Evolutionary conservation across 2,113 vertebrate genomes (phyloP).

Genomic region (Brachirus orientalis): DNA sequence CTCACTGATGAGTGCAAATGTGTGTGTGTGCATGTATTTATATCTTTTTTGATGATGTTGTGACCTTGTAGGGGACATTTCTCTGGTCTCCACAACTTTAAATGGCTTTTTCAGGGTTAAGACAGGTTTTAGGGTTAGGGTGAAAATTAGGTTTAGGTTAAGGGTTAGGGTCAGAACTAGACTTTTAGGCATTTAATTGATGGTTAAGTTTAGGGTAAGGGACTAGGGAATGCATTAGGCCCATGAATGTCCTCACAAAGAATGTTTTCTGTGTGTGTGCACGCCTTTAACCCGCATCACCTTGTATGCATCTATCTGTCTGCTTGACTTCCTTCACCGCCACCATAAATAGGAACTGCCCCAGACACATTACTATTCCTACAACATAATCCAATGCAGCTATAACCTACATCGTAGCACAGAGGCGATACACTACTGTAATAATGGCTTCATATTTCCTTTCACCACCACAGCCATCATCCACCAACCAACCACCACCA

Average conservation of each 20-base stretch:
- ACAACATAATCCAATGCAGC: constrained; percentile 71
- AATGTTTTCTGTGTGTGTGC: not conserved
- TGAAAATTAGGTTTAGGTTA: too few relatives aligned
- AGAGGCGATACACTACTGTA: constrained; percentile 38
- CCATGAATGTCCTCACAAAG: not conserved
- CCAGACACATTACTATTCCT: constrained; percentile 75
- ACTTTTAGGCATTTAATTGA: too few relatives aligned
- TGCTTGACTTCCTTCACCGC: constrained; percentile 57
- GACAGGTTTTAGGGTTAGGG: too few relatives aligned
- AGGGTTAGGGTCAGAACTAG: too few relatives aligned
- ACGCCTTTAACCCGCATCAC: constrained; percentile 18
- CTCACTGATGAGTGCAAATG: not conserved
- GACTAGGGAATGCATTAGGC: too few relatives aligned
- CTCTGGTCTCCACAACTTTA: too few relatives aligned
- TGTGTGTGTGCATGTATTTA: not conserved
- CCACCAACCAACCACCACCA: constrained; percentile 10
- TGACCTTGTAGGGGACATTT: too few relatives aligned
- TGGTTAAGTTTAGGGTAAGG: too few relatives aligned
- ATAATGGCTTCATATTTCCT: constrained; percentile 64
- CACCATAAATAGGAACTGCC: constrained; percentile 63
- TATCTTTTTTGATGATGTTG: too few relatives aligned
- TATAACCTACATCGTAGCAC: constrained; percentile 61
- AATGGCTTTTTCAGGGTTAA: too few relatives aligned
- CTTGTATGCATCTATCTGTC: constrained; percentile 46
- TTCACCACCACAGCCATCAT: constrained; percentile 20